A percentile compares a stretch with the other conserved stretches of the same genome.
phyloP scores from a whole-genome alignment of 37 sponge, comb jelly and placozoan genomes.

The Axinella damicornis region DNA sequence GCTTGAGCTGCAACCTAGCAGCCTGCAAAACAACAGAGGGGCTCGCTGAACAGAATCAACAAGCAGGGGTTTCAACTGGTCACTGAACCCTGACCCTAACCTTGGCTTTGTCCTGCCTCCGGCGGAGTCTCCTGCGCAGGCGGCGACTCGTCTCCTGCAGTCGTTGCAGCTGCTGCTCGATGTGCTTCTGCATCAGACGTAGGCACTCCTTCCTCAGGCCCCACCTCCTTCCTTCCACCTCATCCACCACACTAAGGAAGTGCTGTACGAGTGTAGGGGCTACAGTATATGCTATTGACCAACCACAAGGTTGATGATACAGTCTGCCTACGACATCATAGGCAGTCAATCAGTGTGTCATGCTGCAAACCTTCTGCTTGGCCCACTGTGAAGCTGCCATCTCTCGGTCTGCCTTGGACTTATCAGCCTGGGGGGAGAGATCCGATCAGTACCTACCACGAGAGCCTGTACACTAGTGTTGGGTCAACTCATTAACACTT shows the following conservation, averaged over 20 bases:
- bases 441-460: no score
- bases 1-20: conserved; percentile 25
- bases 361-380: no score
- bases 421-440: background rate
- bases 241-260: conserved; percentile 2
- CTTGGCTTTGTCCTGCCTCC: conserved; percentile 20
- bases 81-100: background rate
- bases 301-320: no score
- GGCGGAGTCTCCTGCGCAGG: background rate
- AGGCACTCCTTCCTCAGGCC: conserved; percentile 4
- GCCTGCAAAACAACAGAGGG: background rate
- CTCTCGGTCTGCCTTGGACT: background rate
- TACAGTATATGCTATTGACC: no score
- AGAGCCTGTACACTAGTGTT: no score
- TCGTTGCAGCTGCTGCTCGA: conserved; percentile 3
- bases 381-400: no score
- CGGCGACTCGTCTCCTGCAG: background rate
- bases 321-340: no score
- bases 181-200: background rate
- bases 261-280: no score
- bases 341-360: no score
- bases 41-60: background rate
- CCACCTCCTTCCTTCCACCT: background rate
- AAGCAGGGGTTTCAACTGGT: no score
- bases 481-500: no score